Evolutionary conservation across 2,888 invertebrate genomes (phyloP).

Genomic region (Keiferia lycopersicella): DNA sequence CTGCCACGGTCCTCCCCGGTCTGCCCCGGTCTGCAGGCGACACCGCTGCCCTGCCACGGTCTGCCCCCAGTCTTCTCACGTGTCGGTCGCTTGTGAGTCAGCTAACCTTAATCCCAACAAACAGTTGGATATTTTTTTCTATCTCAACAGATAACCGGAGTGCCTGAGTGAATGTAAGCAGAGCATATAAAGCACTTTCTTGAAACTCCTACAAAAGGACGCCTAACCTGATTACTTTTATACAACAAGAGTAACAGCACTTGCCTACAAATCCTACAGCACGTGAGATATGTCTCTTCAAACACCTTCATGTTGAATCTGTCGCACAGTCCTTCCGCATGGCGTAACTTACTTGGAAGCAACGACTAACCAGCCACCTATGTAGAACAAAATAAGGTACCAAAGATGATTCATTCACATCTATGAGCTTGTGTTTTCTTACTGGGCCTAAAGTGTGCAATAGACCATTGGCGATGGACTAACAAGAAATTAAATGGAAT

Average conservation of each 20-base stretch:
- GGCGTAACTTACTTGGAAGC: neutral
- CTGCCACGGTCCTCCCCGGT: too few species aligned
- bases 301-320: neutral
- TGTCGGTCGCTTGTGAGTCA: too few species aligned
- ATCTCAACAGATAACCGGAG: too few species aligned
- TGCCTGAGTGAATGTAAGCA: neutral
- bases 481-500: neutral
- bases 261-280: neutral
- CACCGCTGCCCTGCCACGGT: too few species aligned
- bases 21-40: too few species aligned
- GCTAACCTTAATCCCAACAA: too few species aligned
- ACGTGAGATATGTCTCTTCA: neutral
- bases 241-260: too few species aligned
- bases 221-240: neutral
- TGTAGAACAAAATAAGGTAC: slow-evolving; percentile 2
- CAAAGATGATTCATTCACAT: neutral
- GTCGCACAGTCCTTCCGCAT: neutral
- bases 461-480: neutral
- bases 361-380: slow-evolving; percentile 8
- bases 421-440: too few species aligned
- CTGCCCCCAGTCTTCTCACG: too few species aligned
- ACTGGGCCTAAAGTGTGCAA: neutral
- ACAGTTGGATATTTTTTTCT: neutral
- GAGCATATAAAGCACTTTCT: too few species aligned
- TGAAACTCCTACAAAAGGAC: neutral